Evolutionary conservation across 2,888 invertebrate genomes (phyloP).

Genomic region (Morpho deidamia): DNA sequence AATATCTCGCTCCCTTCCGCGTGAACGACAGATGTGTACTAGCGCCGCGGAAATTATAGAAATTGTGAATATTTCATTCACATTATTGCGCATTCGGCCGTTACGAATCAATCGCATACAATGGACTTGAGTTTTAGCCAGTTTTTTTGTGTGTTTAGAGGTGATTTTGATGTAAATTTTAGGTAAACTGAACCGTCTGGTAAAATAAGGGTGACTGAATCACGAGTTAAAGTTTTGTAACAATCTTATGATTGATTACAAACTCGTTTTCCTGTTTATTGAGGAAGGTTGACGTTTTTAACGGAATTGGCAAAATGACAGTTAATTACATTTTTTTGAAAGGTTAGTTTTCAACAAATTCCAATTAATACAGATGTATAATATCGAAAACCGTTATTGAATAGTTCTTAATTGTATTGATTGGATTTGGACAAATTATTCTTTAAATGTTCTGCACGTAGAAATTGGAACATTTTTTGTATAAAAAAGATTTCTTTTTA

Average conservation of each 20-base stretch:
- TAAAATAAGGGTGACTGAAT: slow-evolving; percentile 64
- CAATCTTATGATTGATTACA: slow-evolving; percentile 76
- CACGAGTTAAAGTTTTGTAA: slow-evolving; percentile 51
- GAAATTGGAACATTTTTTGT: too few relatives aligned
- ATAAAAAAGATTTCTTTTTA: too few relatives aligned
- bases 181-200: slow-evolving; percentile 65
- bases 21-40: slow-evolving; percentile 71
- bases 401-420: slow-evolving; percentile 20
- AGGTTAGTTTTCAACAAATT: slow-evolving; percentile 6
- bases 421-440: too few relatives aligned
- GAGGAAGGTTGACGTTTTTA: slow-evolving; percentile 52
- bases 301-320: slow-evolving; percentile 29
- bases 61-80: slow-evolving; percentile 75
- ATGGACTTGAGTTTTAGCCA: slow-evolving; percentile 65
- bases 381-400: slow-evolving; percentile 5
- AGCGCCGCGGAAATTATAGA: slow-evolving; percentile 63
- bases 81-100: slow-evolving; percentile 73
- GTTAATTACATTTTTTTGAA: slow-evolving; percentile 44
- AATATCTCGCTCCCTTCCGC: slow-evolving; percentile 54
- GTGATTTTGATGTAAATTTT: slow-evolving; percentile 73
- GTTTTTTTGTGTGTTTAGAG: slow-evolving; percentile 62
- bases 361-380: slow-evolving; percentile 11
- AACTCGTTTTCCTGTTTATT: slow-evolving; percentile 57
- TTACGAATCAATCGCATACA: slow-evolving; percentile 76
- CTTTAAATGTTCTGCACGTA: too few relatives aligned